phyloP scores from a whole-genome alignment of 2,888 invertebrate genomes.

The Plagodis dolabraria region DNA sequence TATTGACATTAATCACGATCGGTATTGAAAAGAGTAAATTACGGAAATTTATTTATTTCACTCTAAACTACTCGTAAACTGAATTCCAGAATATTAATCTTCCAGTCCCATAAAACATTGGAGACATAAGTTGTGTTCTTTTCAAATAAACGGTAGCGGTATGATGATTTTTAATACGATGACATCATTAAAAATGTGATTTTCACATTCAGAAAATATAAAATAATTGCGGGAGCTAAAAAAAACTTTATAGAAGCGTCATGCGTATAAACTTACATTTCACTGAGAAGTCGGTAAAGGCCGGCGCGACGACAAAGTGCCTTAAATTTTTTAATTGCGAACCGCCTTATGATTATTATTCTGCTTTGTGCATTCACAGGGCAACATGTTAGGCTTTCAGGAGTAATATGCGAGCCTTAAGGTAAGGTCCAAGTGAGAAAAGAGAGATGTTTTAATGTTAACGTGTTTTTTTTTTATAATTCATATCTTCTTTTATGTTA shows the following conservation, averaged over 20 bases:
- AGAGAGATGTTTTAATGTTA: slow-evolving; percentile 14
- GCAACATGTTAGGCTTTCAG: slow-evolving; percentile 68
- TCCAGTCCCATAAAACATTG: slow-evolving; percentile 12
- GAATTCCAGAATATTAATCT: slow-evolving; percentile 23
- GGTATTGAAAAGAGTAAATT: slow-evolving; percentile 49
- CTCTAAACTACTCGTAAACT: slow-evolving; percentile 37
- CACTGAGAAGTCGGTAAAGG: slow-evolving; percentile 58
- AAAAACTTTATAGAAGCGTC: slow-evolving; percentile 46
- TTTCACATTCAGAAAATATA: slow-evolving; percentile 23
- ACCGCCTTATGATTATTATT: slow-evolving; percentile 79
- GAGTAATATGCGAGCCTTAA: slow-evolving; percentile 56
- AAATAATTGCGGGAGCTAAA: slow-evolving; percentile 34
- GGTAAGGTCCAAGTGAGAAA: slow-evolving; percentile 35
- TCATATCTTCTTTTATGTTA: neutral
- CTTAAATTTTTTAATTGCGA: slow-evolving; percentile 84
- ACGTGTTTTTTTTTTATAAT: neutral
- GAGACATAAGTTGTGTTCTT: slow-evolving; percentile 23
- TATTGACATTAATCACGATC: slow-evolving; percentile 54
- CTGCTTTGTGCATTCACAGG: slow-evolving; percentile 79
- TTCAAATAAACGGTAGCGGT: slow-evolving; percentile 19
- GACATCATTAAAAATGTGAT: slow-evolving; percentile 42
- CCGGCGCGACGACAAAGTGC: slow-evolving; percentile 70
- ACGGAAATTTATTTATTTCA: slow-evolving; percentile 42
- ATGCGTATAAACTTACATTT: slow-evolving; percentile 54
- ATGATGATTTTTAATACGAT: slow-evolving; percentile 34